Evolutionary conservation across 2,797 vertebrate genomes (phyloP).

Genomic region (Margarornis squamiger): DNA sequence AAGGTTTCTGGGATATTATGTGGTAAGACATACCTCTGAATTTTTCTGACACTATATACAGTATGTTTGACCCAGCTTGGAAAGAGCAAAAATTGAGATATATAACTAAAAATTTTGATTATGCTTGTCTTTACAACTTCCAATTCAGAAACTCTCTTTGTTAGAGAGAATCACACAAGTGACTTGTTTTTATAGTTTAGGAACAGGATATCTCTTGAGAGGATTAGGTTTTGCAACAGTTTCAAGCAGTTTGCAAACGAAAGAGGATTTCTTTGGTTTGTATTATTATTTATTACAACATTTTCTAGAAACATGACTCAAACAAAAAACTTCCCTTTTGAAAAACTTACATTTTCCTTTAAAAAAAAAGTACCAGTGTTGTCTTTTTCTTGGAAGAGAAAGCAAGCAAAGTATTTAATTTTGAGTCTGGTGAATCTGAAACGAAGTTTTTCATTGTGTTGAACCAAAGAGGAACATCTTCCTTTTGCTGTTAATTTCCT

Average conservation of each 20-base stretch:
- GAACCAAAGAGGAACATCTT: background rate
- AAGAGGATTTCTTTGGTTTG: background rate
- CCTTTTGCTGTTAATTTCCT: background rate
- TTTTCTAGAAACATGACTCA: background rate
- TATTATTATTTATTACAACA: background rate
- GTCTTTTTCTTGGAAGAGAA: background rate
- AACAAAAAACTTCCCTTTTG: background rate
- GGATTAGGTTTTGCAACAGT: background rate
- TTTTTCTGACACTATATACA: background rate
- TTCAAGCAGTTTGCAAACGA: background rate
- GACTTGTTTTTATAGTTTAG: constrained; percentile 8
- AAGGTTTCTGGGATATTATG: background rate
- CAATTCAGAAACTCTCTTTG: background rate
- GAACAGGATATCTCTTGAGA: constrained; percentile 1
- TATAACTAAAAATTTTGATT: background rate
- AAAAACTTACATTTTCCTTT: background rate
- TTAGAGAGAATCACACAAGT: background rate
- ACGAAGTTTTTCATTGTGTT: background rate
- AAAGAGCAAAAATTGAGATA: background rate
- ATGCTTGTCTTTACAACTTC: background rate
- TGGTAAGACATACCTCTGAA: background rate
- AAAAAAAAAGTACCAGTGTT: background rate
- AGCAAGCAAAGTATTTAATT: background rate
- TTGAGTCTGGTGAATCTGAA: background rate
- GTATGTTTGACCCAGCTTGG: background rate